phyloP scores from a whole-genome alignment of 2,113 vertebrate genomes.

The Mirza zaza region DNA sequence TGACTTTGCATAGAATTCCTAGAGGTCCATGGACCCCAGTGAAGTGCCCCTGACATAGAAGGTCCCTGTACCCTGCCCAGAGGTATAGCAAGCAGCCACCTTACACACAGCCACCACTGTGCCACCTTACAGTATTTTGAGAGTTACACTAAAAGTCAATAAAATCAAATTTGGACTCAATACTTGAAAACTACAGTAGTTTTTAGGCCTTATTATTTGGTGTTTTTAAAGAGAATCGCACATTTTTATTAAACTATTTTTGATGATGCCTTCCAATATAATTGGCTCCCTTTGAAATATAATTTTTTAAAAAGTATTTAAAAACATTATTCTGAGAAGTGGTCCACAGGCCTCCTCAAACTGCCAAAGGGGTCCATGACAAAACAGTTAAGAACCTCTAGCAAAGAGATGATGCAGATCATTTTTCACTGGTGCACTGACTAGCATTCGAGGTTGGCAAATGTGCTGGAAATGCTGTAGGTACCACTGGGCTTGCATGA shows the following conservation, averaged over 20 bases:
- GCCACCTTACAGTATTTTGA: neutral
- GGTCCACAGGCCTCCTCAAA: neutral
- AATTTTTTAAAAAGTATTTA: neutral
- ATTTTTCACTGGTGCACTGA: neutral
- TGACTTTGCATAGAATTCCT: neutral
- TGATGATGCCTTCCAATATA: neutral
- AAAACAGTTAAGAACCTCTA: neutral
- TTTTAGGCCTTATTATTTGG: neutral
- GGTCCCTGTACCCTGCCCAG: neutral
- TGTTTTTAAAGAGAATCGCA: neutral
- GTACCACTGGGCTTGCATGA: neutral
- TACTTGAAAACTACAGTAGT: neutral
- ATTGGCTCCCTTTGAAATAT: neutral
- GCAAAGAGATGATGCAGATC: neutral
- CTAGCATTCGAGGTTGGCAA: neutral
- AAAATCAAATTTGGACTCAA: neutral
- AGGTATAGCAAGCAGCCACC: neutral
- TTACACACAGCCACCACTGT: too few species aligned
- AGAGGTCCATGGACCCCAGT: neutral
- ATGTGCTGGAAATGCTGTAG: neutral
- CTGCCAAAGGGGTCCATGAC: neutral
- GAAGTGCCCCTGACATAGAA: neutral
- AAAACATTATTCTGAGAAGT: neutral
- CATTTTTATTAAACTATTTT: slow-evolving; percentile 30
- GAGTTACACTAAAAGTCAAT: neutral